phyloP scores from a whole-genome alignment of 2,888 invertebrate genomes.

The Quadroppia sp. region DNA sequence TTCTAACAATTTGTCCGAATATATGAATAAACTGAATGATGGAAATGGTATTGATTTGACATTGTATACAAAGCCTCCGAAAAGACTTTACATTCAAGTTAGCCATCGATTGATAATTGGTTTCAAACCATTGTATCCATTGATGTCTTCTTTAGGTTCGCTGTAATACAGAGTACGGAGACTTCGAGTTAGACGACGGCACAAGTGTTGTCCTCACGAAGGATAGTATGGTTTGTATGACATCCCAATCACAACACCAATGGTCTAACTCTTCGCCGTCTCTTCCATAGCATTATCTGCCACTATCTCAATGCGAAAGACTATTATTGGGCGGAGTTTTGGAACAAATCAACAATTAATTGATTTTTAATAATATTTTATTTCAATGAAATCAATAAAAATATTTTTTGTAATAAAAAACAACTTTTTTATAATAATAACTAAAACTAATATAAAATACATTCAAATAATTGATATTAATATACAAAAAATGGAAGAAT shows the following conservation, averaged over 20 bases:
- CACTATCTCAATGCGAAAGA: slow-evolving; percentile 81
- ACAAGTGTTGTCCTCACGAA: slow-evolving; percentile 79
- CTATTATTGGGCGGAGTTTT: slow-evolving; percentile 83
- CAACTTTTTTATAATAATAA: slow-evolving; percentile 27
- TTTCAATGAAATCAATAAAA: too few relatives aligned
- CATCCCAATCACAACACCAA: neutral
- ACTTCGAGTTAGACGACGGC: slow-evolving; percentile 90
- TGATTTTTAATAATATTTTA: neutral
- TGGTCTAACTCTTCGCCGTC: neutral
- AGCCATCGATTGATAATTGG: slow-evolving; percentile 34
- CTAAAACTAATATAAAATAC: neutral
- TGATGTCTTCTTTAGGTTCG: slow-evolving; percentile 58
- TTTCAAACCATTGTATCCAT: neutral
- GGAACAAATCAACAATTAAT: slow-evolving; percentile 59
- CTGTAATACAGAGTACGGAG: slow-evolving; percentile 85
- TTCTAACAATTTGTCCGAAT: slow-evolving; percentile 74
- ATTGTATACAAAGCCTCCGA: slow-evolving; percentile 82
- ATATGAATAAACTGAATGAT: slow-evolving; percentile 75
- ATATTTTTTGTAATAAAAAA: neutral
- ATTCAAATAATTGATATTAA: neutral
- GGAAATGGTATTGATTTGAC: slow-evolving; percentile 73
- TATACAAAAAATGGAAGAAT: neutral
- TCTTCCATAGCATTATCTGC: slow-evolving; percentile 66
- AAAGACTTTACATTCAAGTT: slow-evolving; percentile 85
- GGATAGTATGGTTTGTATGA: slow-evolving; percentile 65